phyloP scores from a whole-genome alignment of 2,888 invertebrate species.

The Agrotis exclamationis region DNA sequence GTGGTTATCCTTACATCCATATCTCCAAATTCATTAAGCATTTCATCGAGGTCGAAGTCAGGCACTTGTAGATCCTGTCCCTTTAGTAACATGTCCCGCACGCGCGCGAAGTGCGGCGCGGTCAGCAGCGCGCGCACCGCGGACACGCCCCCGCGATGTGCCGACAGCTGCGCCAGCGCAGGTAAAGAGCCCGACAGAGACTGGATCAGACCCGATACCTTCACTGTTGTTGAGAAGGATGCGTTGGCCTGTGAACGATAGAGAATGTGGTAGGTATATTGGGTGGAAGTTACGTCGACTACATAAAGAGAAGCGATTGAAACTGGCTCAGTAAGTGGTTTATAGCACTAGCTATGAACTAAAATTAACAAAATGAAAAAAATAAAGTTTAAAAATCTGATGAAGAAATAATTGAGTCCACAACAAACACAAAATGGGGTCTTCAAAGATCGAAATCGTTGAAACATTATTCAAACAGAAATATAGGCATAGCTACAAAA shows the following conservation, averaged over 20 bases:
- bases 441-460: no score
- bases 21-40: constrained; percentile 80
- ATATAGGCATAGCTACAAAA: no score
- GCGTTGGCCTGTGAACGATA: constrained; percentile 86
- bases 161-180: constrained; percentile 73
- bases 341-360: no score
- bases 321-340: no score
- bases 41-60: constrained; percentile 74
- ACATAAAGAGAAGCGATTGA: no score
- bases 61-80: constrained; percentile 52
- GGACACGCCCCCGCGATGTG: constrained; percentile 76
- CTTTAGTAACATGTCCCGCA: constrained; percentile 71
- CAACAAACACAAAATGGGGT: no score
- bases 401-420: no score
- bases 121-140: constrained; percentile 75
- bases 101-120: constrained; percentile 70
- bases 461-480: no score
- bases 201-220: constrained; percentile 81
- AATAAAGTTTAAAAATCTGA: no score
- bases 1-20: constrained; percentile 68
- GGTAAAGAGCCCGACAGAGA: constrained; percentile 81
- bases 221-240: constrained; percentile 88
- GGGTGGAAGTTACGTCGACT: not conserved
- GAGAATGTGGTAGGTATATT: not conserved
- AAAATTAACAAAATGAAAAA: no score